A percentile compares a stretch with the other conserved stretches of the same genome.
phyloP scores from a whole-genome alignment of 2,113 vertebrate genomes.

The Poeciliopsis retropinna region DNA sequence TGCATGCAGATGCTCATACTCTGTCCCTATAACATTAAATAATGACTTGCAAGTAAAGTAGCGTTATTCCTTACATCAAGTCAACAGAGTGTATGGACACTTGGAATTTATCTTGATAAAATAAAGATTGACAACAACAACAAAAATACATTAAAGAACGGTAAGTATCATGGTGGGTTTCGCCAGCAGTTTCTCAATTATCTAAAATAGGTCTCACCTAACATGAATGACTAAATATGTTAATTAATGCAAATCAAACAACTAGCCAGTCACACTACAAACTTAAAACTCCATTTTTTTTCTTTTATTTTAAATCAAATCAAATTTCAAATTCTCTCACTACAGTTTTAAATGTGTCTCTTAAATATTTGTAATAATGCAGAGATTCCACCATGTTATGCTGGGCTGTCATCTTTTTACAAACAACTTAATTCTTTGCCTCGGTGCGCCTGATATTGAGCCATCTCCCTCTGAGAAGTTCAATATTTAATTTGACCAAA shows the following conservation, averaged over 20 bases:
- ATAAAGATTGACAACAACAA: not conserved
- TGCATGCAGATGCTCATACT: no score
- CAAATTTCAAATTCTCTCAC: not conserved
- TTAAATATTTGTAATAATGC: slow-evolving; percentile 25
- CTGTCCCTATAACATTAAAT: no score
- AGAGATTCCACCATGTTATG: slow-evolving; percentile 1
- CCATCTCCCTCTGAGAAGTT: slow-evolving; percentile 18
- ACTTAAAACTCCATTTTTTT: slow-evolving; percentile 30
- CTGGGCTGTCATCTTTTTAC: slow-evolving; percentile 16
- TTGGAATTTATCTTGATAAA: not conserved
- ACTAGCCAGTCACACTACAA: not conserved
- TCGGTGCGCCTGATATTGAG: slow-evolving; percentile 22
- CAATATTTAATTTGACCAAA: slow-evolving; percentile 56
- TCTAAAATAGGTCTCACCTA: no score
- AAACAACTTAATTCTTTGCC: not conserved
- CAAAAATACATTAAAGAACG: not conserved
- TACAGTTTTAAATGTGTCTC: not conserved
- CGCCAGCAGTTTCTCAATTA: no score
- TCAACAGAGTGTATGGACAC: not conserved
- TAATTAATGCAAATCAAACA: no score
- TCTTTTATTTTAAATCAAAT: no score
- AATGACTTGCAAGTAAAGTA: not conserved
- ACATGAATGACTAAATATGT: no score
- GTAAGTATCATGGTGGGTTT: no score
- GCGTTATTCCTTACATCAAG: not conserved